Evolutionary conservation across 2,113 vertebrate species (phyloP), one percentile per base, ranked within the genome.

Genomic region (Hippocampus zosterae): DNA sequence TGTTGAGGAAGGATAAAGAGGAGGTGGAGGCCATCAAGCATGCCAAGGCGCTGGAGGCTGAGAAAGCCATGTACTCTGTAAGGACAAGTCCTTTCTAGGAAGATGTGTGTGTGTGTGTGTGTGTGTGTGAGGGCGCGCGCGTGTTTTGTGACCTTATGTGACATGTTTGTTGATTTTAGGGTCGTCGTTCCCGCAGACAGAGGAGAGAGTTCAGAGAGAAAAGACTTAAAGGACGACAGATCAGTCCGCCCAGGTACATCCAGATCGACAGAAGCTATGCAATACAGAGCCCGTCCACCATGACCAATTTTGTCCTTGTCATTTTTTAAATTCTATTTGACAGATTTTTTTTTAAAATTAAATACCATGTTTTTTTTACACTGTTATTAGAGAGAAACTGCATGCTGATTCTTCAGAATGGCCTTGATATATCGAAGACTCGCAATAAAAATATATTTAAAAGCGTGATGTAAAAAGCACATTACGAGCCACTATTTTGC

Each of bases 21-120:
- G 96, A 98, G 77, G 95, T 96, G 0, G 96, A 98, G 81, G 96
- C 96, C 56, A 98, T 98, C 78, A 98, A 98, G 68, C 95, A 98
- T 0, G 96, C 96, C 82, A 98, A 98, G 64, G 96, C 96, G 2
- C 77, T 98, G 77, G 96, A 98, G 77, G 96, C 97, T 7, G 96
- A 98, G 76, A 98, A 98, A 81, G 96, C 96, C 59, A 98, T 98
- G 96, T 98, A 98, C 81, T 98, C 96, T 82, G 96, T 98, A 91
- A 91, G 95, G 71, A 41, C 13, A 57, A 16, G 21, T 69, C 42
- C 21, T 4, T 18, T 37, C 25, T 55, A 21, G 7, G 23, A 37
- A 11, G 55, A 3, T 46, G 3, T 29, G 11, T 57, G 13, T 77
- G 27, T 68, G 48, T 29, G 11, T 57, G 13, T 77, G 27, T 68